Evolutionary conservation across 2,888 invertebrate genomes (phyloP), one percentile per base, ranked within the genome.

Genomic region (Cabera pusaria): DNA sequence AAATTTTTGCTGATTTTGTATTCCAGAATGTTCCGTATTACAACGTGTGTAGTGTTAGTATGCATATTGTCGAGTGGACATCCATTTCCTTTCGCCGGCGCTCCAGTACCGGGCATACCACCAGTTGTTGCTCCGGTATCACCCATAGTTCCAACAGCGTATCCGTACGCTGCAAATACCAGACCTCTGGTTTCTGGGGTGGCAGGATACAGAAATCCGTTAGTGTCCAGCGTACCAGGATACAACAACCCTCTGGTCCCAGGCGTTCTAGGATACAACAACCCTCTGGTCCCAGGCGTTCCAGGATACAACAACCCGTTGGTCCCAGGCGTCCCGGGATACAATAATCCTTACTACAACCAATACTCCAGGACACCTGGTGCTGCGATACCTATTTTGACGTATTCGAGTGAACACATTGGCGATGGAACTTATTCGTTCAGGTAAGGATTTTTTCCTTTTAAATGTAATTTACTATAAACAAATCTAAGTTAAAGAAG

Each of bases 351-450:
- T 7, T 81, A 76, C 34, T 56, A 38, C 40, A 58, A 60, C 33
- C 56, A 66, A 28, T 56, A 61, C 32, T 72, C 68, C 27, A 55
- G 60, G 2, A 49, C 54, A 17, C 52, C 56, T 3, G 73, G 69
- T 8, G 69, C 82, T 0, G 69, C 76, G 10, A 79, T 90, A 14
- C 91, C 91, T 1, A 91, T 91, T 20, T 42, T 91, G 17, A 78
- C 87, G 2, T 91, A 91, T 55, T 80, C 83, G 0, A 91, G 85
- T 49, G 90, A 91, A 40, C 80, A 91, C 27, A 90, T 85, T 46
- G 81, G 86, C n/a, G 92, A 92, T 64, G 93, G 92, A 44, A 90
- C 90, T 8, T 93, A 92, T 71, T 82, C 90, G 53, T 91, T 82
- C 53, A 87, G 86, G 89, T 88, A 49, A 37, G 61, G n/a, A n/a